Percentiles rank a stretch among this genome's conserved stretches.
Conservation (phyloP, 1,140 invertebrate species). For the Euwallacea similis region DNA sequence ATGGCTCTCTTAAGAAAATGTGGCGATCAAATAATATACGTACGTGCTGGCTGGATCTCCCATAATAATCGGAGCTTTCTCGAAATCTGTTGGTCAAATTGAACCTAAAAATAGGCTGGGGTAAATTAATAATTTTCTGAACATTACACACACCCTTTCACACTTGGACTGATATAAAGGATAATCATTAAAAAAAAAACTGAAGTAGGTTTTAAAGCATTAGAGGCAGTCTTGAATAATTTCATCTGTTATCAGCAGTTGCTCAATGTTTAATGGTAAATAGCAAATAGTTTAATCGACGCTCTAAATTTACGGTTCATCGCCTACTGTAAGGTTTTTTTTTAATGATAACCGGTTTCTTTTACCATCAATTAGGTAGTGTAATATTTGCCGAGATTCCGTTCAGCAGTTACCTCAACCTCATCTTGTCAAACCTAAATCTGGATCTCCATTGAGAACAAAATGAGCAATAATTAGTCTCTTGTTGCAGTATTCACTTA, state of each 20-base stretch:
- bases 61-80: conserved; percentile 44
- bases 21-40: conserved; percentile 51
- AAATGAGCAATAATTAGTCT: conserved; percentile 49
- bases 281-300: too few species aligned
- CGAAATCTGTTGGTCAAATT: conserved; percentile 49
- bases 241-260: too few species aligned
- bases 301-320: too few species aligned
- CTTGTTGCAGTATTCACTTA: conserved; percentile 32
- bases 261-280: too few species aligned
- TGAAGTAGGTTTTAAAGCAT: too few species aligned
- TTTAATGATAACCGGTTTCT: conserved; percentile 7
- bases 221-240: too few species aligned
- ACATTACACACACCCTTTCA: conserved; percentile 55
- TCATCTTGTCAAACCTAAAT: conserved; percentile 45
- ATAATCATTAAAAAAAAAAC: too few species aligned
- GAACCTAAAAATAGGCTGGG: conserved; percentile 58
- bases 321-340: too few species aligned
- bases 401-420: conserved; percentile 33
- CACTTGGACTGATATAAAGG: conserved; percentile 38
- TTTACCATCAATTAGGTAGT: conserved; percentile 32
- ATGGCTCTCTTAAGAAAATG: conserved; percentile 32
- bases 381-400: conserved; percentile 27
- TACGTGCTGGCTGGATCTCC: conserved; percentile 48
- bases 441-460: conserved; percentile 47
- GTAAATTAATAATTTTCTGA: conserved; percentile 60